A percentile compares a stretch with the other conserved stretches of the same genome.
Conservation (phyloP, 2,888 invertebrate genomes). For the Noctuana brunneofusca region DNA sequence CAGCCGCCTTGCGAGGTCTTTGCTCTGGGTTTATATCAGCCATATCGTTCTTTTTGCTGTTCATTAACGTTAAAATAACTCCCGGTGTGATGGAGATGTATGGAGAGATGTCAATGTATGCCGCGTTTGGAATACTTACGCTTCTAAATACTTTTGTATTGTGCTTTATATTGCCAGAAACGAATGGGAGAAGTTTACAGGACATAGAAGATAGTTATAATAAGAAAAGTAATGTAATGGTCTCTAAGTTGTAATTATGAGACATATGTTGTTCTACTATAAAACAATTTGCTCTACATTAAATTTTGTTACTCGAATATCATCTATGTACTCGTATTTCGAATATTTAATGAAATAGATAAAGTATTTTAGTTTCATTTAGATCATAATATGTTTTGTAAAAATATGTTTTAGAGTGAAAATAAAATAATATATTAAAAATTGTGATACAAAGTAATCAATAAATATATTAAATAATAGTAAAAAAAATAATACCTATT, state of each 20-base stretch:
- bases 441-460: too few species aligned
- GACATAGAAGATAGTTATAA: conserved; percentile 80
- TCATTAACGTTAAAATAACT: conserved; percentile 54
- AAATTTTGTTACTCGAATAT: not conserved
- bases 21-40: conserved; percentile 55
- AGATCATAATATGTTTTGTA: too few species aligned
- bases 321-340: too few species aligned
- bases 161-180: conserved; percentile 56
- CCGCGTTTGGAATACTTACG: conserved; percentile 47
- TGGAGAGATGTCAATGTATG: conserved; percentile 52
- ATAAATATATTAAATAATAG: too few species aligned
- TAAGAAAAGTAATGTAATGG: conserved; percentile 56
- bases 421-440: too few species aligned
- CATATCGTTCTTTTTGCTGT: conserved; percentile 51
- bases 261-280: too few species aligned
- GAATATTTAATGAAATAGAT: too few species aligned
- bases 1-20: conserved; percentile 54
- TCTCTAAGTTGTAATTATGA: conserved; percentile 35
- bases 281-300: not conserved
- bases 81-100: conserved; percentile 47
- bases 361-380: too few species aligned
- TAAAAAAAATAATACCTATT: too few species aligned
- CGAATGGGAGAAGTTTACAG: conserved; percentile 85
- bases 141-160: conserved; percentile 45
- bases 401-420: too few species aligned